These are phyloP conservation scores for Camelus dromedarius DNA, from an alignment of 2,113 vertebrate genomes.

Conservation along the genomic window DNA sequence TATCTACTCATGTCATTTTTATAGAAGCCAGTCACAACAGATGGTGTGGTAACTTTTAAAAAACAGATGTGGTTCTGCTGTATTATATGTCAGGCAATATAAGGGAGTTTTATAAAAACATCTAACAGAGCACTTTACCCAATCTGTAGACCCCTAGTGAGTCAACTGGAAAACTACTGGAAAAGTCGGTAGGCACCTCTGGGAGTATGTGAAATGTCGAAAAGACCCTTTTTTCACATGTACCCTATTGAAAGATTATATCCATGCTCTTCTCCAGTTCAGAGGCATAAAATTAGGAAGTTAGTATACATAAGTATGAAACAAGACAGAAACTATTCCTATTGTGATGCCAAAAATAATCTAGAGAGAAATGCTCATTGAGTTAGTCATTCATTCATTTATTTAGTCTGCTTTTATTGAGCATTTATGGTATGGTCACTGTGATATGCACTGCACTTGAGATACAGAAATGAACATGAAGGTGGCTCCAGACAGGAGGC, in stretches of 20 bases:
- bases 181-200: not conserved
- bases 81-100: not conserved
- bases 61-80: constrained; percentile 23
- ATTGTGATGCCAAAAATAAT: not conserved
- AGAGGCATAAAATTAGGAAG: not conserved
- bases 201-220: not conserved
- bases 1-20: constrained; percentile 39
- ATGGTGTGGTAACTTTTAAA: not conserved
- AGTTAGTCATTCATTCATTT: not conserved
- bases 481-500: not conserved
- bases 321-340: not conserved
- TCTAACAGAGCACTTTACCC: not conserved
- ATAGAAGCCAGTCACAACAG: constrained; percentile 33
- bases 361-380: not conserved
- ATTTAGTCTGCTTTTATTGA: constrained; percentile 2
- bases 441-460: not conserved
- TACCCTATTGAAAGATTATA: not conserved
- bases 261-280: not conserved
- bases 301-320: not conserved
- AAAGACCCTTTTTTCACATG: not conserved
- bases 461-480: not conserved
- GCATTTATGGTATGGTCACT: not conserved
- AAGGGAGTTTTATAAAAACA: not conserved
- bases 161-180: not conserved
- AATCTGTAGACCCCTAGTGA: not conserved